Evolutionary conservation across 2,888 invertebrate genomes (phyloP).

Genomic region (Stratiomys singularior): DNA sequence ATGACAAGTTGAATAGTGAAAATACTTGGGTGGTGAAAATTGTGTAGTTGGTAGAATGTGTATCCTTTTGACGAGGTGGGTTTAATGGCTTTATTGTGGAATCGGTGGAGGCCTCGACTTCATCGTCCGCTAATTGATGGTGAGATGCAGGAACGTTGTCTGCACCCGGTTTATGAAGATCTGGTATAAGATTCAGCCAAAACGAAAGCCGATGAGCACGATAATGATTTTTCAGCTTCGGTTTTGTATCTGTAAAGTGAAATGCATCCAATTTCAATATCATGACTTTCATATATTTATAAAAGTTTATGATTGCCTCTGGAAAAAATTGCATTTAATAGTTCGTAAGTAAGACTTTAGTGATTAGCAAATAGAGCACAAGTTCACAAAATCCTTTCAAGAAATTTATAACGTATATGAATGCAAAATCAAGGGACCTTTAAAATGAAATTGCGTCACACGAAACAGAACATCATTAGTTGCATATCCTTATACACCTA

Average conservation of each 20-base stretch:
- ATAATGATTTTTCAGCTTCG: constrained; percentile 92
- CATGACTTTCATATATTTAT: too few species aligned
- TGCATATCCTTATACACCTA: too few species aligned
- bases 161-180: constrained; percentile 86
- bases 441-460: too few species aligned
- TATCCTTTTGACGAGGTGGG: constrained; percentile 59
- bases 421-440: too few species aligned
- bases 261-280: too few species aligned
- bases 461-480: too few species aligned
- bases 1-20: constrained; percentile 64
- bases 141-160: constrained; percentile 87
- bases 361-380: too few species aligned
- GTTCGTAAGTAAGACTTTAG: too few species aligned
- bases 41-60: constrained; percentile 58
- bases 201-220: constrained; percentile 92
- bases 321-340: too few species aligned
- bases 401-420: too few species aligned
- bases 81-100: constrained; percentile 67
- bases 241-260: constrained; percentile 81
- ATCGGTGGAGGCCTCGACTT: constrained; percentile 58
- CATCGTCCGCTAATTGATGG: constrained; percentile 83
- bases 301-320: too few species aligned
- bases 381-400: too few species aligned
- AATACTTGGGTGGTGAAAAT: constrained; percentile 65
- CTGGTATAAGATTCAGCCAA: constrained; percentile 95